phyloP scores from a whole-genome alignment of 2,888 invertebrate genomes.

The Drosophila subsilvestris region DNA sequence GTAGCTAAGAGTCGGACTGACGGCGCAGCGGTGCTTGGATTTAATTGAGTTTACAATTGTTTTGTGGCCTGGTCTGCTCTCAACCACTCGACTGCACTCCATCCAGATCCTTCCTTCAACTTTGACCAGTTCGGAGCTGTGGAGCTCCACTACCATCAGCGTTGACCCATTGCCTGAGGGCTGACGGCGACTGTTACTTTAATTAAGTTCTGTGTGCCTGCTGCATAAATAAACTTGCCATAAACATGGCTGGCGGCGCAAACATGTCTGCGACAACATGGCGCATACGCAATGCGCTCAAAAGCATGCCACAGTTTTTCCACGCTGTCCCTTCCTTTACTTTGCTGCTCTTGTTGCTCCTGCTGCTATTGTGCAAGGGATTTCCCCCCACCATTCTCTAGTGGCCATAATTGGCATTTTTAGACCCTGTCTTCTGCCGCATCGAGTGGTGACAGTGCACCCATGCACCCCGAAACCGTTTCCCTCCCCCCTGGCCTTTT shows the following conservation, averaged over 20 bases:
- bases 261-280: constrained; percentile 13
- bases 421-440: constrained; percentile 31
- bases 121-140: constrained; percentile 31
- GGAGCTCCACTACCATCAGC: constrained; percentile 36
- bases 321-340: constrained; percentile 10
- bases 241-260: neutral
- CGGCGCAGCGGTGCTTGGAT: constrained; percentile 72
- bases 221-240: constrained; percentile 15
- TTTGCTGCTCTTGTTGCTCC: constrained; percentile 8
- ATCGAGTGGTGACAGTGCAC: constrained; percentile 52
- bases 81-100: constrained; percentile 18
- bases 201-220: constrained; percentile 50
- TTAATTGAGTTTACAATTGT: constrained; percentile 80
- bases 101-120: constrained; percentile 38
- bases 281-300: constrained; percentile 57
- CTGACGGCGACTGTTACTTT: constrained; percentile 49
- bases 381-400: constrained; percentile 43
- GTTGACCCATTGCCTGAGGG: constrained; percentile 38
- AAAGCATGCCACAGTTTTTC: constrained; percentile 49
- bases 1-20: constrained; percentile 55
- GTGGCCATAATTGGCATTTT: constrained; percentile 71
- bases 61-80: constrained; percentile 59
- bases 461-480: constrained; percentile 9
- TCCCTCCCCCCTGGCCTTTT: constrained; percentile 5
- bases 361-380: constrained; percentile 25